A percentile compares a stretch with the other conserved stretches of the same genome.
Evolutionary conservation across 64 coral and sea anemone species (phyloP).

Genomic region (Stylophora pistillata): DNA sequence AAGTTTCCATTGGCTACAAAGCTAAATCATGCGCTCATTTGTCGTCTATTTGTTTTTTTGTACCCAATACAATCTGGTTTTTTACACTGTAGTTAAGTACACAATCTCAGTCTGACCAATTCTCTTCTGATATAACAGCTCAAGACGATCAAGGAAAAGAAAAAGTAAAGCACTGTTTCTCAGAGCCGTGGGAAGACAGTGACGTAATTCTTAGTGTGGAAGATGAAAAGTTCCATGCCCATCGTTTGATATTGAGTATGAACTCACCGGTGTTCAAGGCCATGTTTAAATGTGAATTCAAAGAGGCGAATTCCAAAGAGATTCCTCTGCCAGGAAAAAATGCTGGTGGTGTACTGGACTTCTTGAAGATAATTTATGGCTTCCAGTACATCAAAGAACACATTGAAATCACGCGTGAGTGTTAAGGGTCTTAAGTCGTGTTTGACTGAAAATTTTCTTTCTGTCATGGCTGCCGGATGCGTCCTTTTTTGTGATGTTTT

Average conservation of each 20-base stretch:
- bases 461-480: no score
- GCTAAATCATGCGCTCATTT: no score
- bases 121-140: no score
- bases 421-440: no score
- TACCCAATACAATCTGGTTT: no score
- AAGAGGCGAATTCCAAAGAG: neutral
- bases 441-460: no score
- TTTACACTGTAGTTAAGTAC: no score
- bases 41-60: no score
- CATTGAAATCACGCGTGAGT: neutral
- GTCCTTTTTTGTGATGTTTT: no score
- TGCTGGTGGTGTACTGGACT: neutral
- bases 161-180: slow-evolving; percentile 28
- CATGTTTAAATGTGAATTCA: neutral
- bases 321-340: slow-evolving; percentile 1
- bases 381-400: neutral
- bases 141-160: no score
- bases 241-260: slow-evolving; percentile 40
- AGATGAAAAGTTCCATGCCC: slow-evolving; percentile 47
- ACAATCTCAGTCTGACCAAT: no score
- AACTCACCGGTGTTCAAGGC: slow-evolving; percentile 55
- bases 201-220: slow-evolving; percentile 55
- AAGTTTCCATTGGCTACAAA: no score
- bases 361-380: neutral
- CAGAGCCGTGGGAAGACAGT: slow-evolving; percentile 54